Conservation (phyloP, 2,888 invertebrate species). For the Eupsilia transversa region DNA sequence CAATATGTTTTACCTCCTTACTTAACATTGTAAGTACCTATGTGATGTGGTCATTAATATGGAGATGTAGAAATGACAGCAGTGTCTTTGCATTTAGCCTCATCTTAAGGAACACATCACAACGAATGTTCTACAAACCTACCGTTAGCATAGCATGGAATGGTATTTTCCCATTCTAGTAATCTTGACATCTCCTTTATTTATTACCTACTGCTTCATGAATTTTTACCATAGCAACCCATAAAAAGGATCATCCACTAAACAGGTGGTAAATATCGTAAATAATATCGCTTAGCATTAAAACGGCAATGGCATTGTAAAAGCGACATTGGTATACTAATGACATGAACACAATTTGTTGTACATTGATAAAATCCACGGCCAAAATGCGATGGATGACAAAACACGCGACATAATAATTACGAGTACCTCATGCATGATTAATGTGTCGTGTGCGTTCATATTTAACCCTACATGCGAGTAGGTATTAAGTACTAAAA, state of each 20-base stretch:
- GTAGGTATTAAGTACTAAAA: slow-evolving; percentile 46
- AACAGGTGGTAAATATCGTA: slow-evolving; percentile 48
- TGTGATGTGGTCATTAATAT: not conserved
- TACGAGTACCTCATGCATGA: slow-evolving; percentile 80
- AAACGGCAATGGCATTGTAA: slow-evolving; percentile 55
- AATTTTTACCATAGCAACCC: slow-evolving; percentile 12
- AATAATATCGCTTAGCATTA: slow-evolving; percentile 41
- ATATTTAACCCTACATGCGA: slow-evolving; percentile 63
- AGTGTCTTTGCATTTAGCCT: not conserved
- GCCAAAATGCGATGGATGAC: slow-evolving; percentile 79
- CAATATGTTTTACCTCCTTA: not conserved
- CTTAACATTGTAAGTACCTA: not conserved
- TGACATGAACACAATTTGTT: slow-evolving; percentile 77
- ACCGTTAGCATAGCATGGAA: not conserved
- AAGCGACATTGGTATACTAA: slow-evolving; percentile 70
- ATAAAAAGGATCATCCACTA: slow-evolving; percentile 26
- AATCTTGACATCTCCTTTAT: slow-evolving; percentile 17
- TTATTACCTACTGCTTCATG: slow-evolving; percentile 15
- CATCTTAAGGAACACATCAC: not conserved
- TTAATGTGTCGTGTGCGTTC: slow-evolving; percentile 67
- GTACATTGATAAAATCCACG: slow-evolving; percentile 81
- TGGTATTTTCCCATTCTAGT: slow-evolving; percentile 15
- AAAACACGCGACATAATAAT: slow-evolving; percentile 85
- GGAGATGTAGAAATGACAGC: not conserved
- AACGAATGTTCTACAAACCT: not conserved